Evolutionary conservation across 2,888 invertebrate species (phyloP).

Genomic region (Malthinus flaveolus): DNA sequence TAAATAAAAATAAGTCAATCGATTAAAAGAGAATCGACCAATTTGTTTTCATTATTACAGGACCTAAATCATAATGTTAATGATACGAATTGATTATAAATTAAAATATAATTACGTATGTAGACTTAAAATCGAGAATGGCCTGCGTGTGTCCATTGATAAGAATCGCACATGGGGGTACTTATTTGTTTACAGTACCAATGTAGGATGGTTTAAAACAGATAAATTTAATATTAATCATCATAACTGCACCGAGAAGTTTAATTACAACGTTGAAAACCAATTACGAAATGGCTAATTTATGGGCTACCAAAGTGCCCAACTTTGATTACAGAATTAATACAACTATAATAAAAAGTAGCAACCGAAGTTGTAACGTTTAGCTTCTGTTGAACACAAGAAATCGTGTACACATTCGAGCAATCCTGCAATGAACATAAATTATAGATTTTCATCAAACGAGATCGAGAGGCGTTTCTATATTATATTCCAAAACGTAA

Average conservation of each 20-base stretch:
- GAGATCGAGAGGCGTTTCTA: constrained; percentile 35
- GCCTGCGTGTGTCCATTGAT: constrained; percentile 40
- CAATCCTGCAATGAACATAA: constrained; percentile 30
- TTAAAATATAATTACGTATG: neutral
- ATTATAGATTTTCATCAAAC: constrained; percentile 37
- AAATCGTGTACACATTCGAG: constrained; percentile 20
- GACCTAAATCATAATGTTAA: too few relatives aligned
- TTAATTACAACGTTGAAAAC: constrained; percentile 54
- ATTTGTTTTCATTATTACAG: too few relatives aligned
- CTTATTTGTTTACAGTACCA: constrained; percentile 48
- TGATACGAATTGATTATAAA: neutral
- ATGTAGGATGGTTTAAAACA: constrained; percentile 42
- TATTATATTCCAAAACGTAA: constrained; percentile 37
- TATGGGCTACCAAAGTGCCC: constrained; percentile 42
- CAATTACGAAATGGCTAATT: constrained; percentile 54
- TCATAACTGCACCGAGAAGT: constrained; percentile 44
- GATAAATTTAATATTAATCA: constrained; percentile 50
- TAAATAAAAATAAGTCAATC: too few relatives aligned
- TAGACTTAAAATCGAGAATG: constrained; percentile 30
- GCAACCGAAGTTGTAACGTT: constrained; percentile 38
- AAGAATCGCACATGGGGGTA: constrained; percentile 46
- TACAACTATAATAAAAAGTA: constrained; percentile 19
- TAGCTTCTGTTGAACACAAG: constrained; percentile 39
- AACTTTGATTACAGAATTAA: constrained; percentile 29
- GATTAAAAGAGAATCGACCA: too few relatives aligned